phyloP scores from a whole-genome alignment of 2,113 vertebrate genomes.

The Clarias batrachus region DNA sequence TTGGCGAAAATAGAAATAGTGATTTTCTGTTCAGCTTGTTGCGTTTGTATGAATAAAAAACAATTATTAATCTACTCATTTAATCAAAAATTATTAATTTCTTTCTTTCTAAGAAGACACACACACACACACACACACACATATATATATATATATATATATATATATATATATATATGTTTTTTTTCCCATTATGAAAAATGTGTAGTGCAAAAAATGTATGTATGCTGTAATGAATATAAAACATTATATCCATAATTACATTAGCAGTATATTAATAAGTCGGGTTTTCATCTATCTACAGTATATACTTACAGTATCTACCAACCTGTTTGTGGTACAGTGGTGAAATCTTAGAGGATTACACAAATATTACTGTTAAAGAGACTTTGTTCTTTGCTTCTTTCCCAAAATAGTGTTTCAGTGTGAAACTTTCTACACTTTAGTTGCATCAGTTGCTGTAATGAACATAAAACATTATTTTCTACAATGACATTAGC shows the following conservation, averaged over 20 bases:
- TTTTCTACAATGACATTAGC: neutral
- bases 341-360: neutral
- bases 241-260: neutral
- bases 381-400: neutral
- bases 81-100: neutral
- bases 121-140: no score
- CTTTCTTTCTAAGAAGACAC: neutral
- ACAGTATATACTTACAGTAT: no score
- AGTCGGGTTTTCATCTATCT: neutral
- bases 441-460: conserved; percentile 16
- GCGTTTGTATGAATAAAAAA: neutral
- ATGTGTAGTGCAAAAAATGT: neutral
- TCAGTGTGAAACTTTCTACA: neutral
- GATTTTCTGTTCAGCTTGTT: neutral
- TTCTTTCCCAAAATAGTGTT: neutral
- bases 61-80: neutral
- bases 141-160: no score
- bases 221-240: neutral
- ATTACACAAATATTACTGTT: neutral
- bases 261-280: neutral
- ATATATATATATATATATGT: no score
- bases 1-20: neutral
- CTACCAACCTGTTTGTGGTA: neutral
- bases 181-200: no score
- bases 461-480: conserved; percentile 20